phyloP scores from a whole-genome alignment of 2,113 vertebrate genomes.

The Osmerus eperlanus region DNA sequence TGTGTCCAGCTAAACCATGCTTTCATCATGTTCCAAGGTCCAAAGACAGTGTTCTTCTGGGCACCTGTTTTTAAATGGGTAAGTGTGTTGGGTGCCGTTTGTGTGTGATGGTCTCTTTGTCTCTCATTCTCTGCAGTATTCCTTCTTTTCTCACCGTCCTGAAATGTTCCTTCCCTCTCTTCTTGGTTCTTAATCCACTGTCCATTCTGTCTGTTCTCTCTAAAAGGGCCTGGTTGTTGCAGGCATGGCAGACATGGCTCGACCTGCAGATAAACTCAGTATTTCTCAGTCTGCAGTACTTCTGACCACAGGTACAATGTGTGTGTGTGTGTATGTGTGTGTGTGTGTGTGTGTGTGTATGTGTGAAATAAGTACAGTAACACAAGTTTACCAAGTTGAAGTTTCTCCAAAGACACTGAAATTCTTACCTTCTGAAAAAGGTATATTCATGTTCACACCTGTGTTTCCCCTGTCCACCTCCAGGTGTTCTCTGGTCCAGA shows the following conservation, averaged over 20 bases:
- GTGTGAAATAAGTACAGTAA: background rate
- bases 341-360: background rate
- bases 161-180: too few species aligned
- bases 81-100: conserved; percentile 43
- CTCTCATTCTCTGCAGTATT: background rate
- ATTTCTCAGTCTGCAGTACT: conserved; percentile 81
- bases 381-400: background rate
- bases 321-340: background rate
- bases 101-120: background rate
- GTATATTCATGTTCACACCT: background rate
- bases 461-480: background rate
- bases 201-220: background rate
- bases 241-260: conserved; percentile 84
- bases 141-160: background rate
- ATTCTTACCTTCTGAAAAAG: background rate
- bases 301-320: conserved; percentile 78
- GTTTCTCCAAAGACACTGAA: background rate
- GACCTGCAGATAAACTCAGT: conserved; percentile 86
- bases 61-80: conserved; percentile 91
- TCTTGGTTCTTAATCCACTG: background rate
- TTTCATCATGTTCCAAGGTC: conserved; percentile 66
- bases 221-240: conserved; percentile 80
- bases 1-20: background rate
- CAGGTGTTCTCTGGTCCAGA: conserved; percentile 87
- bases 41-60: conserved; percentile 90